Conservation (phyloP, 2,113 vertebrate species). For the Arothron firmamentum region DNA sequence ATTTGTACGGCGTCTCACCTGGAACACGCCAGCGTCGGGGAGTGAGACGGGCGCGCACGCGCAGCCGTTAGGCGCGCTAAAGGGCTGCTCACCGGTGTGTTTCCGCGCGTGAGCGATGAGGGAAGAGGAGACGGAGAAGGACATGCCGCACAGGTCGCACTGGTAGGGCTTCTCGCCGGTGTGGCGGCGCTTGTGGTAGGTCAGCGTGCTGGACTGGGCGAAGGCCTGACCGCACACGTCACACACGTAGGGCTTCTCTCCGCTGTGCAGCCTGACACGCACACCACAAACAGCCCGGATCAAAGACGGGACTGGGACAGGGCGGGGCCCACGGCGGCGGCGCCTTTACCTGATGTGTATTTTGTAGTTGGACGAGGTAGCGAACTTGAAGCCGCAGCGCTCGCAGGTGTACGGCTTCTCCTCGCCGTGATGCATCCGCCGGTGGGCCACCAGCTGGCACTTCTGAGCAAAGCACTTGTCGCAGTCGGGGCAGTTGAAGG, state of each 20-base stretch:
- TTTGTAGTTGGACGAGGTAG: constrained; percentile 71
- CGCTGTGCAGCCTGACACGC: constrained; percentile 96
- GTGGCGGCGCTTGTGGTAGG: constrained; percentile 94
- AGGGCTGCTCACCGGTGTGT: constrained; percentile 81
- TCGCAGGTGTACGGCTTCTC: constrained; percentile 69
- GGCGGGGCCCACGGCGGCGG: too few species aligned
- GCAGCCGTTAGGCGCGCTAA: not conserved
- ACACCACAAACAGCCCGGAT: not conserved
- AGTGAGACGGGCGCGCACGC: rapidly evolving
- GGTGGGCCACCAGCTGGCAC: constrained; percentile 70
- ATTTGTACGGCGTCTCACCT: constrained; percentile 75
- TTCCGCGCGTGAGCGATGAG: constrained; percentile 95
- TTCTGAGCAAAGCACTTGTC: constrained; percentile 72
- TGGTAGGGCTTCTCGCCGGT: constrained; percentile 97
- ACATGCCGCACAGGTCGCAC: constrained; percentile 94
- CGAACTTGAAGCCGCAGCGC: constrained; percentile 69
- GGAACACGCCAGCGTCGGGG: constrained; percentile 4
- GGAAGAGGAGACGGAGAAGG: constrained; percentile 95
- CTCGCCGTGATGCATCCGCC: constrained; percentile 66
- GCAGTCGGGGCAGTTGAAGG: constrained; percentile 56
- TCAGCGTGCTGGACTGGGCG: constrained; percentile 95
- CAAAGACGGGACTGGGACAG: too few species aligned
- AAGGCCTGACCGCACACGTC: constrained; percentile 93
- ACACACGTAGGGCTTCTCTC: constrained; percentile 96
- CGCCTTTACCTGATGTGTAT: constrained; percentile 61